phyloP scores from a whole-genome alignment of 1,140 invertebrate genomes.

The Rhynchophorus ferrugineus region DNA sequence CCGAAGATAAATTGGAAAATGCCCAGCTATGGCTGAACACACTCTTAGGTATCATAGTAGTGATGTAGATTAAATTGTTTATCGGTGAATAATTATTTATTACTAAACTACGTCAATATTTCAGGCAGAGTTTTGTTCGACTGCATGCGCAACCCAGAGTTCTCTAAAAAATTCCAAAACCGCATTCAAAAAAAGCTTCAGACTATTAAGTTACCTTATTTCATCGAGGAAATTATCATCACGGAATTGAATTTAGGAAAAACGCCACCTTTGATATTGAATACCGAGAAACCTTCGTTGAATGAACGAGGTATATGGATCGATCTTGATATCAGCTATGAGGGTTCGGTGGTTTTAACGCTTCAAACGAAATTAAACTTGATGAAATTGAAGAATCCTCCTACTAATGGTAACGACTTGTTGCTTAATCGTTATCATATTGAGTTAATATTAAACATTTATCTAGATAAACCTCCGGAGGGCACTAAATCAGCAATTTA shows the following conservation, averaged over 20 bases:
- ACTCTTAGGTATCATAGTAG: conserved; percentile 6
- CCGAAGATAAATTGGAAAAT: conserved; percentile 12
- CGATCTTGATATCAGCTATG: conserved; percentile 84
- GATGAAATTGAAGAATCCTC: conserved; percentile 66
- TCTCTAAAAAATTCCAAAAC: conserved; percentile 56
- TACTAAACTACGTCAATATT: too few relatives aligned
- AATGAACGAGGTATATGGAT: conserved; percentile 90
- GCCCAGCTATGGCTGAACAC: conserved; percentile 21
- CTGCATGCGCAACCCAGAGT: conserved; percentile 54
- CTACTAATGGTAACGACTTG: conserved; percentile 22
- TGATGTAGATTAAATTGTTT: too few relatives aligned
- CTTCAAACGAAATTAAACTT: conserved; percentile 95
- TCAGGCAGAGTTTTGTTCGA: conserved; percentile 72
- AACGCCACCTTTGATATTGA: conserved; percentile 67
- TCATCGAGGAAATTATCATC: conserved; percentile 76
- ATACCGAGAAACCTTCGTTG: conserved; percentile 62
- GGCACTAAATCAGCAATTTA: conserved; percentile 50
- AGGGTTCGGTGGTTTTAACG: conserved; percentile 79
- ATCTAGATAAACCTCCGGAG: conserved; percentile 28
- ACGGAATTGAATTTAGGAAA: conserved; percentile 69
- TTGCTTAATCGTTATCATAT: background rate
- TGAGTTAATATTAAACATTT: conserved; percentile 1
- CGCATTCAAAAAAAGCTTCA: conserved; percentile 81
- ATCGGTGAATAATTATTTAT: background rate
- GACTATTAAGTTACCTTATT: conserved; percentile 80